Evolutionary conservation across 2,113 vertebrate genomes (phyloP).

Genomic region (Mugil cephalus): DNA sequence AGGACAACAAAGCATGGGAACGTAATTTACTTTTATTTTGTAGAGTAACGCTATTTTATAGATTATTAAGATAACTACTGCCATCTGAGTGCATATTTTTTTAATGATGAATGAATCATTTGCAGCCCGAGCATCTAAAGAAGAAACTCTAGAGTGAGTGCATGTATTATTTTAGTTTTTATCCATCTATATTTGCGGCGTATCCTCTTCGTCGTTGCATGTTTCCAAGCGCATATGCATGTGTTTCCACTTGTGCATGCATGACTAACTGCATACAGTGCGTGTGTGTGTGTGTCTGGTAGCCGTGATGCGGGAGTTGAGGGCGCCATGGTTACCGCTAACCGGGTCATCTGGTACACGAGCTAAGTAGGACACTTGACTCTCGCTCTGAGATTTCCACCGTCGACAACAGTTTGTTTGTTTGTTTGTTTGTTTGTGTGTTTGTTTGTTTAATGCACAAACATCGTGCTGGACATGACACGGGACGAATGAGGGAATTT

Average conservation of each 20-base stretch:
- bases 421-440: slow-evolving; percentile 34
- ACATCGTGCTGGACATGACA: slow-evolving; percentile 1
- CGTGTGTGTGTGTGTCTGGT: slow-evolving; percentile 25
- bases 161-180: too few species aligned
- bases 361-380: slow-evolving; percentile 72
- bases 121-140: too few species aligned
- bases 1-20: too few species aligned
- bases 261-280: slow-evolving; percentile 37
- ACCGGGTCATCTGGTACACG: slow-evolving; percentile 61
- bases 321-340: slow-evolving; percentile 57
- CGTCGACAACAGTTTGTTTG: slow-evolving; percentile 23
- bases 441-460: slow-evolving; percentile 7
- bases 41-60: too few species aligned
- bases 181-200: too few species aligned
- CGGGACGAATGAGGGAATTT: neutral
- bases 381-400: slow-evolving; percentile 43
- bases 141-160: too few species aligned
- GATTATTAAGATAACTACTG: too few species aligned
- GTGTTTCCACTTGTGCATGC: slow-evolving; percentile 35
- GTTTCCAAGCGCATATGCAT: slow-evolving; percentile 40
- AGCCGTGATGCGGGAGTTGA: slow-evolving; percentile 16
- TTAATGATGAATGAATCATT: too few species aligned
- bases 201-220: too few species aligned
- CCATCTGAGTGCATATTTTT: too few species aligned
- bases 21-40: too few species aligned